Evolutionary conservation across 37 sponge, comb jelly and placozoan genomes (phyloP).

Genomic region (Diacarnus erythraeanus): DNA sequence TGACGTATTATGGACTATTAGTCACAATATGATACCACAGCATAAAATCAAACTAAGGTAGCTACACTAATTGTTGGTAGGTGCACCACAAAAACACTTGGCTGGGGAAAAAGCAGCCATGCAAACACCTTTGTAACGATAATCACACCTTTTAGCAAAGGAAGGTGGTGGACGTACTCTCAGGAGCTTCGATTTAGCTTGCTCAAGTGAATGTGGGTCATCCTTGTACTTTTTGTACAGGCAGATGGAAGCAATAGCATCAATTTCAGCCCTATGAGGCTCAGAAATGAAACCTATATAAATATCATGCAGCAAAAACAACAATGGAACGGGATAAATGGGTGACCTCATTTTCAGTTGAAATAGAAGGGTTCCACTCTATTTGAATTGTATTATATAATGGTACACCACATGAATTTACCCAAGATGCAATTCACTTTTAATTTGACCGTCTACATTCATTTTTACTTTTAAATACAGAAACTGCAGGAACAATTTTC

Average conservation of each 20-base stretch:
- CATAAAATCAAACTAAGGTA: no score
- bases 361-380: no score
- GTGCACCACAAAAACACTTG: slow-evolving; percentile 21
- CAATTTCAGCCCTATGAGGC: background rate
- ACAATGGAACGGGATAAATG: no score
- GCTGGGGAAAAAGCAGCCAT: slow-evolving; percentile 38
- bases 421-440: no score
- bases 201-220: background rate
- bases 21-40: no score
- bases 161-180: slow-evolving; percentile 8
- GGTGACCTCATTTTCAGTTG: no score
- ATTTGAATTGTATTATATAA: background rate
- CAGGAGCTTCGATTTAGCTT: slow-evolving; percentile 12
- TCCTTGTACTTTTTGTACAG: background rate
- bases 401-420: no score
- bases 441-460: no score
- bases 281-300: background rate
- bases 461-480: background rate
- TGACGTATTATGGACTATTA: no score
- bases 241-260: background rate
- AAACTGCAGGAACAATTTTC: background rate
- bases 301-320: no score
- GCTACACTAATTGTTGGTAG: background rate
- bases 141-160: slow-evolving; percentile 34
- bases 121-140: slow-evolving; percentile 59